Evolutionary conservation across 2,888 invertebrate genomes (phyloP), one percentile per base, ranked within the genome.

Genomic region (Dioctria rufipes): DNA sequence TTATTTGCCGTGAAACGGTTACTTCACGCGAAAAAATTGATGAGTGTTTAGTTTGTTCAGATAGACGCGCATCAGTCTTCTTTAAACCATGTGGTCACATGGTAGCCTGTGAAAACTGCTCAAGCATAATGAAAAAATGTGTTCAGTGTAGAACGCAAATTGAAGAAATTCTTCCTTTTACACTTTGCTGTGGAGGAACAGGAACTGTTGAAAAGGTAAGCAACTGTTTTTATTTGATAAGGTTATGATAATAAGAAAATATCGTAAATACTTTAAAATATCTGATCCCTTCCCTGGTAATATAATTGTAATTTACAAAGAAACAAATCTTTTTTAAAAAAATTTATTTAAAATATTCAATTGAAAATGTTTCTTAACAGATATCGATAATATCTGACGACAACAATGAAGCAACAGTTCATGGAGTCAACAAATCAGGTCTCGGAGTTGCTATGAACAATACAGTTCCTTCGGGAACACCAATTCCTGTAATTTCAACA

Each of bases 71-170:
- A 40, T 93, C 95, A 37, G 95, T 97, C 80, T 92, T 98, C 87
- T 98, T 98, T 91, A 95, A 95, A 84, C 98, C 98, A 42, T 98
- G 98, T 90, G 95, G 96, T 77, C 98, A 98, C 90, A 96, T 98
- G 94, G 89, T 89, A 13, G 89, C 89, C 39, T 89, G 89, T 81
- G 94, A 95, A 84, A 92, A 93, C 85, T 98, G 98, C 90, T 95
- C 97, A 82, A 94, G 94, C 83, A 92, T 98, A 85, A 98, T 98
- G 97, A 98, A 98, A 91, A 98, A 98, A 90, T 98, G 98, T 90
- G 97, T 98, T 13, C 94, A 96, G 88, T 98, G 98, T 89, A 93
- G 98, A 85, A 93, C 95, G 69, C 95, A 95, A 88, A 95, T 98
- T 84, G 94, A 94, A 84, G 91, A 93, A 85, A 93, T 93, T 90